Percentiles rank a stretch among this genome's conserved stretches.
Evolutionary conservation across 2,888 invertebrate species (phyloP).

Genomic region (Alitta virens): DNA sequence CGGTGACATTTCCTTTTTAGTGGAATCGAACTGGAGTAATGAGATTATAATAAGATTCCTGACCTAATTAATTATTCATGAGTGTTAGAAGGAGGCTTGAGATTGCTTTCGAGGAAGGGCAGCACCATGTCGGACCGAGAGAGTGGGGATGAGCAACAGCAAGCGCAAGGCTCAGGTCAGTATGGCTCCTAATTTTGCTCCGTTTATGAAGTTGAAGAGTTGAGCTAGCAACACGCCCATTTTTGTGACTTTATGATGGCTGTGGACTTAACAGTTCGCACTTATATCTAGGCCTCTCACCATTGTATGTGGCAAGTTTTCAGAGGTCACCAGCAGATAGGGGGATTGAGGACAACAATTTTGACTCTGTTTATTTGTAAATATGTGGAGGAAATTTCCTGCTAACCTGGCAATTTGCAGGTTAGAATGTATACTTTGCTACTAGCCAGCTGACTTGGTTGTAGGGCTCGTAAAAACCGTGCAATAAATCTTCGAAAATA

Average conservation of each 20-base stretch:
- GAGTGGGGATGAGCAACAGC: constrained; percentile 23
- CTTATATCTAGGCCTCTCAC: not conserved
- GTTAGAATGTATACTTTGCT: too few species aligned
- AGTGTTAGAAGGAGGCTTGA: constrained; percentile 21
- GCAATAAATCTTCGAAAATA: too few species aligned
- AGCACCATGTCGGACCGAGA: constrained; percentile 21
- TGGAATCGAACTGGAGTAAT: not conserved
- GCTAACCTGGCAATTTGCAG: too few species aligned
- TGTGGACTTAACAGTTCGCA: not conserved
- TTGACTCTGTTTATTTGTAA: not conserved
- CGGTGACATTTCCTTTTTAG: not conserved
- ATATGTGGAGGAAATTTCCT: too few species aligned
- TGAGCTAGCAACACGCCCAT: not conserved
- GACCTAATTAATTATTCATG: constrained; percentile 21
- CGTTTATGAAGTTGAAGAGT: not conserved
- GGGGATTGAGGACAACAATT: constrained; percentile 9
- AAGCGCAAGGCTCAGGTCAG: constrained; percentile 17
- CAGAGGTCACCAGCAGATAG: constrained; percentile 16
- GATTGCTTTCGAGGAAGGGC: constrained; percentile 25
- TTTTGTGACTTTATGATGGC: not conserved
- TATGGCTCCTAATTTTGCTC: constrained; percentile 9
- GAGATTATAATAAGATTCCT: constrained; percentile 3
- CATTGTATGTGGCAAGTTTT: constrained; percentile 18
- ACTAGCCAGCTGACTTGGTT: too few species aligned
- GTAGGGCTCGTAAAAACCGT: too few species aligned